These are phyloP conservation scores for Thera obeliscata DNA, from an alignment of 2,888 invertebrate species.

Conservation along the genomic window DNA sequence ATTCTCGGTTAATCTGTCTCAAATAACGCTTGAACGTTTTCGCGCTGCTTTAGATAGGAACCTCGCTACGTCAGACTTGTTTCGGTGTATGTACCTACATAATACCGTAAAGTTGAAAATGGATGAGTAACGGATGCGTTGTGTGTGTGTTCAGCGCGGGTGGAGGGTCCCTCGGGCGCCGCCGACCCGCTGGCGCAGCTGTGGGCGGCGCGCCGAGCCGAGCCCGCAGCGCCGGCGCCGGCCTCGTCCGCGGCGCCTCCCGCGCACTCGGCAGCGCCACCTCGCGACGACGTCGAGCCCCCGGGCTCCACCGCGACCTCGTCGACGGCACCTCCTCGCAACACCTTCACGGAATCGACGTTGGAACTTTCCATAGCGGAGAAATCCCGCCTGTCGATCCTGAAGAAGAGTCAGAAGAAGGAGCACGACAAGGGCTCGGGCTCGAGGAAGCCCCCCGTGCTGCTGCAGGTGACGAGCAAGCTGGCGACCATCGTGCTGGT, in stretches of 20 bases:
- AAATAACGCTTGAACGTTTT: no score
- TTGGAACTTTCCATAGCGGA: conserved; percentile 63
- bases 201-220: conserved; percentile 26
- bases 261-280: conserved; percentile 16
- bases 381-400: conserved; percentile 70
- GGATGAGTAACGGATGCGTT: conserved; percentile 63
- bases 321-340: conserved; percentile 14
- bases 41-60: no score
- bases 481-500: conserved; percentile 69
- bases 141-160: conserved; percentile 66
- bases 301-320: conserved; percentile 10
- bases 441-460: conserved; percentile 68
- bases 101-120: neutral
- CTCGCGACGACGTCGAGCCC: conserved; percentile 5
- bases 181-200: conserved; percentile 17
- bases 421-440: conserved; percentile 48
- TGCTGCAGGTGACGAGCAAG: conserved; percentile 64
- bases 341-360: neutral
- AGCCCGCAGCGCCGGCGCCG: conserved; percentile 12
- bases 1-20: no score
- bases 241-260: conserved; percentile 30
- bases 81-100: no score
- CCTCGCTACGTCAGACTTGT: no score
- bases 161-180: neutral
- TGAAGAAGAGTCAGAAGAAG: conserved; percentile 67